Base-by-base conservation (phyloP, 2,888 invertebrate genomes). In the Syritta pipiens region DNA sequence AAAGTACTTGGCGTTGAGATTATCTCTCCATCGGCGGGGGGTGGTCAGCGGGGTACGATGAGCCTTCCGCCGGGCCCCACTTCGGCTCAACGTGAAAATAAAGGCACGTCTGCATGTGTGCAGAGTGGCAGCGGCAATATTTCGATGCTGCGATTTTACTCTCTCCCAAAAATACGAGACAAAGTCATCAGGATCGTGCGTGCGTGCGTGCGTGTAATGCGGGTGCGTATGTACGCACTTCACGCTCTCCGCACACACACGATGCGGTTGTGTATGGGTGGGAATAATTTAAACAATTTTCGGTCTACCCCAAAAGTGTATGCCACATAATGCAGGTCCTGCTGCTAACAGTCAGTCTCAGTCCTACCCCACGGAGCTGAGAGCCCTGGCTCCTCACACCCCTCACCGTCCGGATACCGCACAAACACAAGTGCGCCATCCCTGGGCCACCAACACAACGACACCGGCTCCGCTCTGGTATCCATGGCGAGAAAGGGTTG, bases 251-350 rank as follows among this genome's bases (percentile, higher is more conserved):
- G 51, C 74, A 79, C 74, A 79, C 79, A 74, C 55, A 74, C n/a
- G n/a, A n/a, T 74, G 79, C 74, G 79, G 79, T 79, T 74, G 57
- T 79, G 74, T 79, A 79, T 79, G 79, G 79, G 74, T 79, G 74
- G 62, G 44, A 79, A 74, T 79, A 68, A 79, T 79, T 79, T 79
- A 79, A 79, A 79, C 74, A 79, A 79, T 79, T 79, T 79, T 79
- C 74, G 79, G 79, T 79, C 79, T 74, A 79, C 79, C 79, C 79
- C 79, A 79, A 74, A 79, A 79, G 79, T 79, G 74, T 79, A 74
- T 68, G 79, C 79, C 79, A 79, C 79, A 79, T 79, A 79, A 79
- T 79, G 79, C 79, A 79, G 55, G 79, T 79, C 74, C 79, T 79
- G 74, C 79, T 74, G 74, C 57, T 60, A 74, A 68, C 79, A 74